Evolutionary conservation across 1,140 invertebrate genomes (phyloP).

Genomic region (Tetraneura akinire): DNA sequence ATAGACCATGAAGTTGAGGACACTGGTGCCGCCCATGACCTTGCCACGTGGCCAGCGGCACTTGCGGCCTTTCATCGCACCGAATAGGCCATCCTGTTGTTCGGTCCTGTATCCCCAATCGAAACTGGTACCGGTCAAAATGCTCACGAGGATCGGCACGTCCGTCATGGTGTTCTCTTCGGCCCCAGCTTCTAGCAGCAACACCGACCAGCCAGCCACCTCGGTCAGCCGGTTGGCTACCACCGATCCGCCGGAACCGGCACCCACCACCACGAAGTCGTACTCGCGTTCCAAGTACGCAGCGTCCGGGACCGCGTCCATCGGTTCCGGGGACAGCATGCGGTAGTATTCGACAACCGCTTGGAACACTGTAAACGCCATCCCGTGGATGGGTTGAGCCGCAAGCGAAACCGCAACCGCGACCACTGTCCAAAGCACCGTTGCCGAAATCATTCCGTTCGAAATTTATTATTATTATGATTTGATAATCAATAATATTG

Average conservation of each 20-base stretch:
- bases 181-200: slow-evolving; percentile 61
- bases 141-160: slow-evolving; percentile 71
- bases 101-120: slow-evolving; percentile 81
- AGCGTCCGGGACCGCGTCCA: slow-evolving; percentile 52
- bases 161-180: slow-evolving; percentile 75
- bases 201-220: slow-evolving; percentile 57
- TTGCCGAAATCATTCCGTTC: too few species aligned
- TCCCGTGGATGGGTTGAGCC: too few species aligned
- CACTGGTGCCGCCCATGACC: slow-evolving; percentile 72
- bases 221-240: slow-evolving; percentile 63
- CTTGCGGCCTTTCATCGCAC: slow-evolving; percentile 65
- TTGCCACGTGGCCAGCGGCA: slow-evolving; percentile 75
- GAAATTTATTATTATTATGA: too few species aligned
- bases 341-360: slow-evolving; percentile 54
- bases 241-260: slow-evolving; percentile 64
- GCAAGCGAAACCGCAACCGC: too few species aligned
- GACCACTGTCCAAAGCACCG: too few species aligned
- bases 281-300: slow-evolving; percentile 54
- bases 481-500: too few species aligned
- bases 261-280: slow-evolving; percentile 61
- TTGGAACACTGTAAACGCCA: slow-evolving; percentile 52
- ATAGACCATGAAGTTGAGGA: slow-evolving; percentile 82
- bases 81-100: slow-evolving; percentile 68
- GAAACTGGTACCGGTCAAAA: slow-evolving; percentile 68
- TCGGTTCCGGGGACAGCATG: slow-evolving; percentile 51